Base-by-base conservation (phyloP, 2,797 vertebrate genomes). In the Typhlichthys eigenmanni region DNA sequence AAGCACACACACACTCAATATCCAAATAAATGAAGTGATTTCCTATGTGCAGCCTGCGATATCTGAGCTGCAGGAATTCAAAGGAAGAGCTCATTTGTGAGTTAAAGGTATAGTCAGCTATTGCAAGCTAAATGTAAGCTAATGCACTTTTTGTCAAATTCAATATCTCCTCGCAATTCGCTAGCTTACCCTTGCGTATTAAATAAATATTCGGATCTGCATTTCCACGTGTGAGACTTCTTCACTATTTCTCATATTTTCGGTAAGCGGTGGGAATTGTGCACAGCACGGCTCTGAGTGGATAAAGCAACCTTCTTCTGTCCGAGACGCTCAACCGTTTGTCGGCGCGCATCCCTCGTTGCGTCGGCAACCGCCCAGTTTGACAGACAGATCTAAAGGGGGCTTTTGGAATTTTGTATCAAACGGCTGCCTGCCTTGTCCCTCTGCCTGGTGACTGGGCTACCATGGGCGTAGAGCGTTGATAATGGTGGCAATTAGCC, bases 341-440 rank as follows among this genome's bases (percentile, higher is more conserved):
- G 19, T n/a, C 64, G 67, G 58, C 48, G 38, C 0, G 66, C 80
- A 83, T 88, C 81, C 60, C 38, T 0, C 6, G 75, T 88, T 65
- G 65, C 83, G 78, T 60, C 64, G 71, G 81, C 62, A 85, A 86
- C 84, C 78, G 75, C 80, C 69, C 2, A 45, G 50, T 72, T 79
- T 85, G 88, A 89, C 71, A 86, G 87, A 70, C 82, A 82, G 64
- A 80, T 87, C 76, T 71, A 72, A 85, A 81, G 78, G 14, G 79
- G 76, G 79, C 74, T 66, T 75, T 87, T 76, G 71, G 75, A 84
- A 87, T 83, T 81, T 84, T 65, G 84, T 86, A 90, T 89, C 78
- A 84, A 82, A 46, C 78, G 82, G 84, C 75, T 78, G 82, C 80
- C 58, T 62, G 84, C 67, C 47, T 66, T 68, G 53, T 78, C 66